Conservation (phyloP, 1,140 invertebrate genomes). For the Apolygus lucorum region DNA sequence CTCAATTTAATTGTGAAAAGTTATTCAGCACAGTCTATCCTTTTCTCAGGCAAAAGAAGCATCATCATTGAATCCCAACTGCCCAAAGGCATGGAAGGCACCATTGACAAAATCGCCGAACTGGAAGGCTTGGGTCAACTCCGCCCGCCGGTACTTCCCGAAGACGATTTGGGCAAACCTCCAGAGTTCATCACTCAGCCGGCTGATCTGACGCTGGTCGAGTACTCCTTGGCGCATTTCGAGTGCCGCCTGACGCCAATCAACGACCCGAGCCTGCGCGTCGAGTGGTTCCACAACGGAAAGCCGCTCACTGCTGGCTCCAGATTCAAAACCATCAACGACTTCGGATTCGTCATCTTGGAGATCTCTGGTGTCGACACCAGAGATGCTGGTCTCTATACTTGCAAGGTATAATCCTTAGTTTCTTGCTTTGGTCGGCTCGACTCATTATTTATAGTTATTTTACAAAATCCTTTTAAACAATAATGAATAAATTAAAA, state of each 20-base stretch:
- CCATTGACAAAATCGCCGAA: slow-evolving; percentile 87
- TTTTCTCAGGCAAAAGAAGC: slow-evolving; percentile 58
- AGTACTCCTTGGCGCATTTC: slow-evolving; percentile 86
- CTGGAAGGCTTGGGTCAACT: slow-evolving; percentile 73
- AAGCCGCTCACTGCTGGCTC: slow-evolving; percentile 79
- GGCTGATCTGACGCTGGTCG: slow-evolving; percentile 69
- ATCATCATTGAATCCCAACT: slow-evolving; percentile 87
- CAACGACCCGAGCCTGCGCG: slow-evolving; percentile 82
- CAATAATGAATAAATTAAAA: too few relatives aligned
- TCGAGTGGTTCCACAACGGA: slow-evolving; percentile 96
- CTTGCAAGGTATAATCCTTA: slow-evolving; percentile 54
- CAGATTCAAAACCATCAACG: slow-evolving; percentile 82
- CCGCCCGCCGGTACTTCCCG: slow-evolving; percentile 50
- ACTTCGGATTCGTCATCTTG: slow-evolving; percentile 88
- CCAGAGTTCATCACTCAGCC: slow-evolving; percentile 88
- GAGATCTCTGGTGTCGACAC: slow-evolving; percentile 82
- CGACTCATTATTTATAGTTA: too few relatives aligned
- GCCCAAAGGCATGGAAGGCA: slow-evolving; percentile 84
- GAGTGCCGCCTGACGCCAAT: slow-evolving; percentile 83
- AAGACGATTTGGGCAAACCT: slow-evolving; percentile 77
- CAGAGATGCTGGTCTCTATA: slow-evolving; percentile 79
- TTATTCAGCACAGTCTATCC: too few relatives aligned
- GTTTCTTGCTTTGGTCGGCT: too few relatives aligned
- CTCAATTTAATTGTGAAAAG: too few relatives aligned
- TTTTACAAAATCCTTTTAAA: too few relatives aligned